Evolutionary conservation across 2,797 vertebrate species (phyloP), one percentile per base, ranked within the genome.

Genomic region (Sternotherus odoratus): DNA sequence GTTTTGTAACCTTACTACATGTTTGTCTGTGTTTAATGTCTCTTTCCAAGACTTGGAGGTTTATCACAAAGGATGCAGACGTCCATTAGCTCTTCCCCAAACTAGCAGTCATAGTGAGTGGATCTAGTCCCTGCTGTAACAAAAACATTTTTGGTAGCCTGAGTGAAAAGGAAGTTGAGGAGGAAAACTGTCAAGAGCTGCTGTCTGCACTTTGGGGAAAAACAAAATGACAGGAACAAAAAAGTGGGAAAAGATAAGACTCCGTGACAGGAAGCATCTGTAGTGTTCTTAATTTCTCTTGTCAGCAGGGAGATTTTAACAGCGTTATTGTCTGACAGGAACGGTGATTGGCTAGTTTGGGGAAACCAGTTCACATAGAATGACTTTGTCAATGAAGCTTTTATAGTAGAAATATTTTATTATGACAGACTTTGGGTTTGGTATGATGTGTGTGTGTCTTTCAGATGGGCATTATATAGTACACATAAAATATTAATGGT

Each of bases 111-210:
- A 89, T 48, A 53, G 19, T n/a, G 46, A 33, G 21, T 51, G 19
- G 85, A 72, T 85, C 69, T 91, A 77, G 28, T 91, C 90, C 86
- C 97, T 95, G 95, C 79, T 5, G 12, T 8, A 49, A 54, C n/a
- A 81, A 5, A 69, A 85, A 36, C 12, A 50, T 50, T 91, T 53
- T 33, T 95, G 94, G 93, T 92, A 95, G 77, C 86, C 83, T 77
- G 84, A 92, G 69, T 30, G 86, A 92, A 88, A 77, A 97, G 97
- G 97, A 98, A 97, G 66, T 79, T 30, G 53, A 77, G 12, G 74
- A 96, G 97, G 96, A 97, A 98, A 97, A 95, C 92, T 98, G 97
- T 96, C 96, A 93, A 69, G 83, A 91, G 72, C 94, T 97, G 94
- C 77, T 57, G 75, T 21, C 13, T 92, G 94, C 96, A 88, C 88